Evolutionary conservation across 2,113 vertebrate species (phyloP).

Genomic region (Bufo gargarizans): DNA sequence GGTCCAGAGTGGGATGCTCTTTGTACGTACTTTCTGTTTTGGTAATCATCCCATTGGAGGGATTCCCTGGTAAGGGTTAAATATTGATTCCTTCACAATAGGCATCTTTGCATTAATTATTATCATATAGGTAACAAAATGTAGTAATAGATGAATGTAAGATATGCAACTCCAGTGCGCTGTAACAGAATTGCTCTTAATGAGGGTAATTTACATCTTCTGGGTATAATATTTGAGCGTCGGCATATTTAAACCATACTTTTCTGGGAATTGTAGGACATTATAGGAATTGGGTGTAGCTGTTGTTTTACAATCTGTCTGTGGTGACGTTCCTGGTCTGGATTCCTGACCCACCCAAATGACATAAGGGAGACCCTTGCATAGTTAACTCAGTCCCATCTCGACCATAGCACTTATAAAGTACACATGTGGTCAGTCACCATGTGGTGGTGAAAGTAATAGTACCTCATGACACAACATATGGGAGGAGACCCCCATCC

Average conservation of each 20-base stretch:
- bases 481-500: neutral
- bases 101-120: too few species aligned
- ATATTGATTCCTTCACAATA: too few species aligned
- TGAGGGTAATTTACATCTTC: neutral
- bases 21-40: too few species aligned
- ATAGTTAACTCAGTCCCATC: slow-evolving; percentile 20
- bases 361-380: slow-evolving; percentile 37
- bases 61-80: too few species aligned
- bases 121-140: too few species aligned
- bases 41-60: too few species aligned
- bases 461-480: neutral
- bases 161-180: too few species aligned
- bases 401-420: neutral
- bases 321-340: slow-evolving; percentile 13
- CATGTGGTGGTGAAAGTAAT: too few species aligned
- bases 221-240: neutral
- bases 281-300: slow-evolving; percentile 15
- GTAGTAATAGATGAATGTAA: too few species aligned
- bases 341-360: slow-evolving; percentile 45
- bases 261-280: slow-evolving; percentile 11
- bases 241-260: neutral
- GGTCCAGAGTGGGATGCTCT: too few species aligned
- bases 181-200: neutral
- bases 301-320: slow-evolving; percentile 17
- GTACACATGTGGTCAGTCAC: neutral